phyloP scores from a whole-genome alignment of 2,797 vertebrate species.

The Limosa lapponica region DNA sequence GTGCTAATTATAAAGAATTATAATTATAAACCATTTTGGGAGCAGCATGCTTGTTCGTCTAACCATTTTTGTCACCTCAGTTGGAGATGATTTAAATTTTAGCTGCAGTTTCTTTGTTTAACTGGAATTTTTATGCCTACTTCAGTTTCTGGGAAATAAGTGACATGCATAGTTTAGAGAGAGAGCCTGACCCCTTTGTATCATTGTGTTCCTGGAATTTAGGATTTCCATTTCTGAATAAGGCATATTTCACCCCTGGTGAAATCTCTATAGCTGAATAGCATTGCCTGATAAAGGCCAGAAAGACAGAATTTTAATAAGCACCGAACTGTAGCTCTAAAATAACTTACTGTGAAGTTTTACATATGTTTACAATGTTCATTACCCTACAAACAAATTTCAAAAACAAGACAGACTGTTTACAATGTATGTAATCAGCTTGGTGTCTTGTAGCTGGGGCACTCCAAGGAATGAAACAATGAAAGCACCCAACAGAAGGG shows the following conservation, averaged over 20 bases:
- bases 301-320: conserved; percentile 63
- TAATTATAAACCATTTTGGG: not conserved
- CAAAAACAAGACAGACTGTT: conserved; percentile 55
- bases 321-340: not conserved
- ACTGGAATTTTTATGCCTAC: conserved; percentile 2
- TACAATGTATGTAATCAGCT: conserved; percentile 46
- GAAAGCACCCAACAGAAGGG: conserved; percentile 20
- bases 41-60: not conserved
- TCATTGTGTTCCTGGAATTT: conserved; percentile 36
- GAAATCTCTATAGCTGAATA: conserved; percentile 60
- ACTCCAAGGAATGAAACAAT: conserved; percentile 49
- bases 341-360: conserved; percentile 37
- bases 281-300: conserved; percentile 15
- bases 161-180: conserved; percentile 19
- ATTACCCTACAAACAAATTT: conserved; percentile 40
- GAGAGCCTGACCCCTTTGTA: not conserved
- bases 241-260: conserved; percentile 47
- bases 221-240: conserved; percentile 61
- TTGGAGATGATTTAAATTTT: conserved; percentile 25
- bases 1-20: conserved; percentile 30
- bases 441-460: conserved; percentile 30
- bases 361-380: conserved; percentile 59
- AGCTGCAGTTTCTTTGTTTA: conserved; percentile 15
- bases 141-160: conserved; percentile 27
- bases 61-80: not conserved